Conservation (phyloP, 2,888 invertebrate genomes). For the Drosophila glabriapex region DNA sequence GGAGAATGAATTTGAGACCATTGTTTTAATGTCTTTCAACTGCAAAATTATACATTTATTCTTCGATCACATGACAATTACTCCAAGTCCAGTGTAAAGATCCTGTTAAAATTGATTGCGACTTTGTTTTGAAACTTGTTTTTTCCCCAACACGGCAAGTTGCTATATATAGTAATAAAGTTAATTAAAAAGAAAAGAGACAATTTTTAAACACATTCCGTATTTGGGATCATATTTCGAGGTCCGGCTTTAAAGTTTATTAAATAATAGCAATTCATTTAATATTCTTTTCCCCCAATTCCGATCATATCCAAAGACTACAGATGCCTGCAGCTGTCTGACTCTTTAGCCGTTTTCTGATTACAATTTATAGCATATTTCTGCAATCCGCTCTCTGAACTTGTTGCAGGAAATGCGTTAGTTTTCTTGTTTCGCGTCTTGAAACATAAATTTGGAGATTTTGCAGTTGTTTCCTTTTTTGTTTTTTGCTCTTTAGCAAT, state of each 20-base stretch:
- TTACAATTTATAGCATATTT: neutral
- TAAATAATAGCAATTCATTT: neutral
- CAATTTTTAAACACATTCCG: neutral
- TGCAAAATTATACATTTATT: neutral
- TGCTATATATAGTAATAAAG: neutral
- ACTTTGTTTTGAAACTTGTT: neutral
- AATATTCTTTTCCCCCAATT: neutral
- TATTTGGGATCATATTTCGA: neutral
- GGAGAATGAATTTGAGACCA: neutral
- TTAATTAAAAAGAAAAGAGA: neutral
- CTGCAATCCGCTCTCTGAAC: neutral
- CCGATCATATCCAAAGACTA: neutral
- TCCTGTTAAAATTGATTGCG: neutral
- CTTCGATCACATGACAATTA: neutral
- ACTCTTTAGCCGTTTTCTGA: neutral
- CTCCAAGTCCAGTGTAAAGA: neutral
- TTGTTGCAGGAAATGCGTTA: neutral
- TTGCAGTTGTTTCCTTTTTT: slow-evolving; percentile 5
- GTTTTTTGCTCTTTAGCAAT: neutral
- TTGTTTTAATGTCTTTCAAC: neutral
- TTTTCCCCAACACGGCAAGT: neutral
- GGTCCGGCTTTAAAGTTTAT: neutral
- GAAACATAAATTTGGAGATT: neutral
- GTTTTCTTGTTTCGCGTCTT: neutral
- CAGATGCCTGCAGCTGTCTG: neutral